A percentile compares a stretch with the other conserved stretches of the same genome.
Evolutionary conservation across 1,140 invertebrate species (phyloP).

Genomic region (Harlomillsia oculata): DNA sequence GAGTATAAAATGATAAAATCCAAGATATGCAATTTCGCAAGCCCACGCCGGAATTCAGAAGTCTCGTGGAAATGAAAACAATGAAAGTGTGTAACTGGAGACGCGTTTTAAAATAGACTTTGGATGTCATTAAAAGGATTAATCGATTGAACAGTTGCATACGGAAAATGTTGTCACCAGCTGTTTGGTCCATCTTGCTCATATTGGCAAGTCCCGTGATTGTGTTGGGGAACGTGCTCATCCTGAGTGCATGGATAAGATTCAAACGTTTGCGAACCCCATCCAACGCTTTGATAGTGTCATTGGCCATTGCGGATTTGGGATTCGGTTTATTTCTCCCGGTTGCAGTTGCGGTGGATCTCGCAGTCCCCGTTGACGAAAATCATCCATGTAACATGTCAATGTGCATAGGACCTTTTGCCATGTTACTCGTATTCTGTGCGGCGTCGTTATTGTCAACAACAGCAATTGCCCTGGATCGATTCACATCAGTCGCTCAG

Average conservation of each 20-base stretch:
- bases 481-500: slow-evolving; percentile 53
- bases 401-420: slow-evolving; percentile 51
- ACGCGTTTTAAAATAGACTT: too few species aligned
- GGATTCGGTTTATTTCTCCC: slow-evolving; percentile 65
- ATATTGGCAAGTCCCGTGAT: slow-evolving; percentile 40
- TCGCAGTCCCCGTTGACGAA: slow-evolving; percentile 42
- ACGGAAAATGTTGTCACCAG: too few species aligned
- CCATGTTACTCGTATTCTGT: slow-evolving; percentile 51
- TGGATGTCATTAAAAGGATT: too few species aligned
- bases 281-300: slow-evolving; percentile 62
- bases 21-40: too few species aligned
- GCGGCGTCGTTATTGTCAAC: slow-evolving; percentile 54
- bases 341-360: slow-evolving; percentile 51
- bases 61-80: too few species aligned
- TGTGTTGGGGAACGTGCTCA: slow-evolving; percentile 48
- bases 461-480: slow-evolving; percentile 55
- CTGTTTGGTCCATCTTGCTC: not conserved
- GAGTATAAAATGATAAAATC: too few species aligned
- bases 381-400: slow-evolving; percentile 34
- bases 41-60: too few species aligned
- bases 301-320: slow-evolving; percentile 60
- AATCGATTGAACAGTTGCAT: too few species aligned
- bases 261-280: slow-evolving; percentile 53
- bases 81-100: too few species aligned
- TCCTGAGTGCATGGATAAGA: slow-evolving; percentile 49